Conservation (phyloP, 35 echinoderm and acorn worm genomes). For the Anneissia japonica region DNA sequence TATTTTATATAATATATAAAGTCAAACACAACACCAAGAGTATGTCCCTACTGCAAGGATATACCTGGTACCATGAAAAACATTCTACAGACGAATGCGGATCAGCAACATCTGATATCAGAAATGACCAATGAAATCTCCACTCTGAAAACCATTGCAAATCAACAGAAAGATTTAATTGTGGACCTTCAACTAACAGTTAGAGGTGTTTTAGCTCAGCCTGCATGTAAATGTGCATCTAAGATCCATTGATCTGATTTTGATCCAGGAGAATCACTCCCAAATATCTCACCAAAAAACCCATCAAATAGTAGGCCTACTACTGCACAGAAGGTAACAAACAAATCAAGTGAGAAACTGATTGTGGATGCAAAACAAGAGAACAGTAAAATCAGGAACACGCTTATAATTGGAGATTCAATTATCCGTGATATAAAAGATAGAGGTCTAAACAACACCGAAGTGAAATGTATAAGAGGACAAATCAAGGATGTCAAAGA, state of each 20-base stretch:
- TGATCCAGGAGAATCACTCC: no score
- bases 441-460: neutral
- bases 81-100: neutral
- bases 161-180: neutral
- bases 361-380: no score
- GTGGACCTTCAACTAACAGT: neutral
- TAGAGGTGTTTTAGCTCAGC: neutral
- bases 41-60: neutral
- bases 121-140: neutral
- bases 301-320: no score
- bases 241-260: no score
- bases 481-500: no score
- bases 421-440: conserved; percentile 19
- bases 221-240: no score
- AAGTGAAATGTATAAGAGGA: conserved; percentile 2
- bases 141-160: neutral
- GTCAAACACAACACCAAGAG: neutral
- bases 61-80: neutral
- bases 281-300: no score
- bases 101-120: neutral
- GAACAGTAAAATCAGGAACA: neutral
- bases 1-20: no score
- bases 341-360: no score
- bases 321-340: no score
- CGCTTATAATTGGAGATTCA: conserved; percentile 31